phyloP scores from a whole-genome alignment of 2,797 vertebrate genomes.

The Morus bassanus region DNA sequence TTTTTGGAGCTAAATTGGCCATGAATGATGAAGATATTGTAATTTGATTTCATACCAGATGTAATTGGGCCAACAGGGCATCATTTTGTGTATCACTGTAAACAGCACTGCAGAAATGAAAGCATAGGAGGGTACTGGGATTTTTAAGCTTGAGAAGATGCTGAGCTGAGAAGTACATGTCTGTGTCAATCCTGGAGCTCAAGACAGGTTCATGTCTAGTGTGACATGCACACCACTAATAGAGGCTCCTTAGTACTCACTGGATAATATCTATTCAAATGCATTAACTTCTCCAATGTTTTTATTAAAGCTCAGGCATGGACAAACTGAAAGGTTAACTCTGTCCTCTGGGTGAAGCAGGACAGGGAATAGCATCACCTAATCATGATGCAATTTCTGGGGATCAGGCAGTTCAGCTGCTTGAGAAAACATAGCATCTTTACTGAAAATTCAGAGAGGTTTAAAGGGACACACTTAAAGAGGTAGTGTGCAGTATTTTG shows the following conservation, averaged over 20 bases:
- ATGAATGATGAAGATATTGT: background rate
- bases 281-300: background rate
- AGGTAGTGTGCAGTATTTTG: background rate
- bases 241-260: background rate
- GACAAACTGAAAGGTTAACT: slow-evolving; percentile 44
- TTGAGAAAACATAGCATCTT: background rate
- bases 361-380: background rate
- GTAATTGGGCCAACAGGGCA: background rate
- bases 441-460: background rate
- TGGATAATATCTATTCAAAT: slow-evolving; percentile 22
- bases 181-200: background rate
- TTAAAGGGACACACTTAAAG: background rate
- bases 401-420: background rate
- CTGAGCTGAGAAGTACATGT: background rate
- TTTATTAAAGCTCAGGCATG: slow-evolving; percentile 23
- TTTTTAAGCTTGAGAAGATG: background rate
- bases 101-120: background rate
- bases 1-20: slow-evolving; percentile 3
- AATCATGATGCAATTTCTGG: background rate
- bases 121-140: background rate
- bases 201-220: background rate
- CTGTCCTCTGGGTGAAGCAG: background rate
- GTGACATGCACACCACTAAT: background rate
- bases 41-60: background rate
- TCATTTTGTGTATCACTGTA: background rate